Conservation (phyloP, 2,797 vertebrate species). For the Scarus forsteni region DNA sequence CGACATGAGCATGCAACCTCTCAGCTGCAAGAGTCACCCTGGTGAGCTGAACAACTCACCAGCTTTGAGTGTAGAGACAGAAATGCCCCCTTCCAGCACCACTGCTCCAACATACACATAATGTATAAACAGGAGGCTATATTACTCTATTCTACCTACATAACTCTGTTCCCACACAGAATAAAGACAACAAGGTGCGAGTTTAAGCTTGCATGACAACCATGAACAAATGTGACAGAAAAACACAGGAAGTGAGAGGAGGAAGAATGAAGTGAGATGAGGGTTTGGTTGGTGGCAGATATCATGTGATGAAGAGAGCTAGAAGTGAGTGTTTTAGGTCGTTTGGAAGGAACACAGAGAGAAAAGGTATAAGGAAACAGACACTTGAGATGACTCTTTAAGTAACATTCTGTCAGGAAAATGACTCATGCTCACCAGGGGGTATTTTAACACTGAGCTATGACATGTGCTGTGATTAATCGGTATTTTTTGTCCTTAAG, state of each 20-base stretch:
- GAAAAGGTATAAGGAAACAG: background rate
- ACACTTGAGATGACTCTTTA: background rate
- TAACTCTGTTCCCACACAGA: background rate
- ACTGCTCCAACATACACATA: background rate
- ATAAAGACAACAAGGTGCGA: background rate
- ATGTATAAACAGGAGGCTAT: background rate
- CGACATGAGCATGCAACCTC: conserved; percentile 68
- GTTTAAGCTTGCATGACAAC: background rate
- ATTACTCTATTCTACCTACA: too few relatives aligned
- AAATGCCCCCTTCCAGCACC: conserved; percentile 7
- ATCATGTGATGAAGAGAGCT: conserved; percentile 34
- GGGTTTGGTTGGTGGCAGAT: conserved; percentile 10
- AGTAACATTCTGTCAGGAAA: background rate
- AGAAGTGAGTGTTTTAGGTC: conserved; percentile 14
- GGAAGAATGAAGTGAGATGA: conserved; percentile 40
- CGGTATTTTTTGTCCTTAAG: background rate
- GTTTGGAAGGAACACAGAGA: background rate
- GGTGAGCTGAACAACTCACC: conserved; percentile 47
- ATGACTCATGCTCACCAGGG: background rate
- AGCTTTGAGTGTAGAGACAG: conserved; percentile 47
- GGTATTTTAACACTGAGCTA: background rate
- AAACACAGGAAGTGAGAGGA: conserved; percentile 62
- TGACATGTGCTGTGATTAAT: background rate
- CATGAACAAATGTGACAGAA: conserved; percentile 21
- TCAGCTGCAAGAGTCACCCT: conserved; percentile 44